A percentile compares a stretch with the other conserved stretches of the same genome.
Conservation (phyloP, 1,140 invertebrate species). For the Drosophila malerkotliana region DNA sequence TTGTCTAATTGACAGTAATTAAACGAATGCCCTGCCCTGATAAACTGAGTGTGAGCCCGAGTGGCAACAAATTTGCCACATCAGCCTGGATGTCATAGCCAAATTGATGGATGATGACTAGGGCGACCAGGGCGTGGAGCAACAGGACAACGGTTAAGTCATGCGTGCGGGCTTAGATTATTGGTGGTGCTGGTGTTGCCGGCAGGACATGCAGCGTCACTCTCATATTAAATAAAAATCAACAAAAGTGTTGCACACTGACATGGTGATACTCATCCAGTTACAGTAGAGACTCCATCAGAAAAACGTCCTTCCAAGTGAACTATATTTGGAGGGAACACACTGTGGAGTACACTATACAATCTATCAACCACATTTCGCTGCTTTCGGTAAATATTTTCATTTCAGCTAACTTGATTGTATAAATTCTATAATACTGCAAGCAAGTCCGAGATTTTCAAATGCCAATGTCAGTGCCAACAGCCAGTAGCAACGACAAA, state of each 20-base stretch:
- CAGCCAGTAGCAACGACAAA: slow-evolving; percentile 11
- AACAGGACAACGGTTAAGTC: slow-evolving; percentile 39
- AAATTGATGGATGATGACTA: slow-evolving; percentile 68
- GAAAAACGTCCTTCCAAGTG: too few species aligned
- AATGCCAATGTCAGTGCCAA: slow-evolving; percentile 54
- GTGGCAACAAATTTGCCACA: slow-evolving; percentile 46
- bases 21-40: slow-evolving; percentile 35
- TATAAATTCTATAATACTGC: neutral
- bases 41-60: slow-evolving; percentile 6
- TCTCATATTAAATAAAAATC: slow-evolving; percentile 44
- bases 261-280: slow-evolving; percentile 10
- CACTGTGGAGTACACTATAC: too few species aligned
- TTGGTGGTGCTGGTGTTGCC: slow-evolving; percentile 21
- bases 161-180: slow-evolving; percentile 46
- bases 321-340: neutral
- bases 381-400: neutral
- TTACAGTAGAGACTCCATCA: slow-evolving; percentile 24
- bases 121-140: slow-evolving; percentile 20
- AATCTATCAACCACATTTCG: neutral
- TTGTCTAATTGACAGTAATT: slow-evolving; percentile 76
- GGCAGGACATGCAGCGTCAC: slow-evolving; percentile 55
- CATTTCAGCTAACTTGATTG: neutral
- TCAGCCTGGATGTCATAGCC: slow-evolving; percentile 39
- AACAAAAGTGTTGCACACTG: slow-evolving; percentile 58
- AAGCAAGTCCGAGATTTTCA: slow-evolving; percentile 23